Conservation (phyloP, 2,797 vertebrate species). For the Cetoscarus ocellatus region DNA sequence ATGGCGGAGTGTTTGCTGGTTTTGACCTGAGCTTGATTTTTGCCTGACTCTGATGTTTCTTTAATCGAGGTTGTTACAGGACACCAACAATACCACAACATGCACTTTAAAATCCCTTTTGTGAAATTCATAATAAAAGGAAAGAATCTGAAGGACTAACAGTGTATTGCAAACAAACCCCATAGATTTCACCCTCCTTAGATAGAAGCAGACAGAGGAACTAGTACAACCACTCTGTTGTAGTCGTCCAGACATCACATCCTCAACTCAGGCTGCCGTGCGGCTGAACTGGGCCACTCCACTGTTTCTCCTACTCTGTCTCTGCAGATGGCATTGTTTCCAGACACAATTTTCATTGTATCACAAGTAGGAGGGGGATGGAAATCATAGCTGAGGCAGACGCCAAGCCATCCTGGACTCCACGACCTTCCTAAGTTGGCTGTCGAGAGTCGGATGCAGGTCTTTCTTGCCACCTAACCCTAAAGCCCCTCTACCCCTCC, state of each 20-base stretch:
- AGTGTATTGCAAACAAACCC: conserved; percentile 12
- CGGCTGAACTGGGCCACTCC: conserved; percentile 69
- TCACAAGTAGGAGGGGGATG: conserved; percentile 75
- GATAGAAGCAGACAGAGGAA: conserved; percentile 24
- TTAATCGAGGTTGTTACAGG: not conserved
- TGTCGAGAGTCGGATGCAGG: conserved; percentile 29
- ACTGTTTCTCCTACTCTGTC: conserved; percentile 77
- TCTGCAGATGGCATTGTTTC: conserved; percentile 82
- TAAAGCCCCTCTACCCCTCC: conserved; percentile 8
- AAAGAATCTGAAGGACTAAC: conserved; percentile 6
- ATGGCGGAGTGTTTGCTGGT: too few relatives aligned
- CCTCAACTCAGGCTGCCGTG: conserved; percentile 67
- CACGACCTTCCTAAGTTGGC: conserved; percentile 60
- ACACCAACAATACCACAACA: not conserved
- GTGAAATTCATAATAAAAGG: not conserved
- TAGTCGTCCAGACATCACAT: conserved; percentile 68
- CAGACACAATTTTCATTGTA: conserved; percentile 84
- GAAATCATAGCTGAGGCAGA: conserved; percentile 67
- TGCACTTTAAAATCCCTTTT: too few relatives aligned
- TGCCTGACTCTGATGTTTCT: too few relatives aligned
- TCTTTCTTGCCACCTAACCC: conserved; percentile 12
- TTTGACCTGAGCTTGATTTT: too few relatives aligned
- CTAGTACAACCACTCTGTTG: conserved; percentile 33
- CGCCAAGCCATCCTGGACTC: conserved; percentile 67
- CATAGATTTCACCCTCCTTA: not conserved